Evolutionary conservation across 2,797 vertebrate species (phyloP).

Genomic region (Sphaeramia orbicularis): DNA sequence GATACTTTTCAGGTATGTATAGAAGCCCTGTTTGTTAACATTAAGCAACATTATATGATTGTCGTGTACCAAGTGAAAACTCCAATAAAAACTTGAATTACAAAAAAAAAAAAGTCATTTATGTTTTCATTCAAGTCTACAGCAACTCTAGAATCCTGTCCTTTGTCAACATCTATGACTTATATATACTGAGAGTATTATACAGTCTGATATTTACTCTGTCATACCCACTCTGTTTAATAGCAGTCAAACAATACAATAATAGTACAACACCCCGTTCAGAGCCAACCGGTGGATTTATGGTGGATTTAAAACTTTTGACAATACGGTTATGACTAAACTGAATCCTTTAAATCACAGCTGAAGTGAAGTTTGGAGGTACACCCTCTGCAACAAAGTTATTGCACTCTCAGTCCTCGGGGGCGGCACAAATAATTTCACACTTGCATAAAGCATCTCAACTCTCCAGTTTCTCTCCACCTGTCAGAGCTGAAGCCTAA

Average conservation of each 20-base stretch:
- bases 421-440: constrained; percentile 55
- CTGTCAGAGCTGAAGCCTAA: constrained; percentile 65
- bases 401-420: constrained; percentile 34
- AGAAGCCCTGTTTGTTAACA: too few relatives aligned
- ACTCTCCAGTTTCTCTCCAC: constrained; percentile 53
- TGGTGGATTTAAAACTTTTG: constrained; percentile 20
- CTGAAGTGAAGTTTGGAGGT: constrained; percentile 45
- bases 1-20: too few relatives aligned
- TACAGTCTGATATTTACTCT: too few relatives aligned
- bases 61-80: too few relatives aligned
- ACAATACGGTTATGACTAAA: constrained; percentile 39
- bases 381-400: constrained; percentile 45
- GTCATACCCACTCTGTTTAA: neutral
- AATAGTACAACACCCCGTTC: neutral
- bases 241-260: constrained; percentile 1
- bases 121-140: too few relatives aligned
- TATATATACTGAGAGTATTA: too few relatives aligned
- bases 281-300: constrained; percentile 26
- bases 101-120: too few relatives aligned
- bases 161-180: too few relatives aligned
- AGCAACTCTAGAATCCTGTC: too few relatives aligned
- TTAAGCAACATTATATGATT: too few relatives aligned
- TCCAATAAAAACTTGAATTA: too few relatives aligned
- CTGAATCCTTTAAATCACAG: constrained; percentile 43
- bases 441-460: constrained; percentile 60